Evolutionary conservation across 2,113 vertebrate species (phyloP).

Genomic region (Tychaedon coryphoeus): DNA sequence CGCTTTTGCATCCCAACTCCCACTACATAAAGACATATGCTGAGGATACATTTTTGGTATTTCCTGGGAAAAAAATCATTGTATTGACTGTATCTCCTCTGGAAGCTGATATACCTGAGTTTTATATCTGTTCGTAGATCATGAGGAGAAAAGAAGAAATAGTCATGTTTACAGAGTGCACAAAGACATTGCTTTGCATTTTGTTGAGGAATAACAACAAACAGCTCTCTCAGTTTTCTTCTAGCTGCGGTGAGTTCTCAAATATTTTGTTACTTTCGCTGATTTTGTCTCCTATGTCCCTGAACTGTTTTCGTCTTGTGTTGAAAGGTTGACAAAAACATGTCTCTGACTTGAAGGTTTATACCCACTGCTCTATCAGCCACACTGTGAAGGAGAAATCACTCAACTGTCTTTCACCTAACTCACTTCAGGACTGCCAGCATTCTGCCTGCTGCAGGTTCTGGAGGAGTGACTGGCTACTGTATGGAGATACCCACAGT

Average conservation of each 20-base stretch:
- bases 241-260: neutral
- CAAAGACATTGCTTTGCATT: neutral
- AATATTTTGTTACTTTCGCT: neutral
- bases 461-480: neutral
- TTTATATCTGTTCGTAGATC: neutral
- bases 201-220: neutral
- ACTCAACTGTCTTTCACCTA: neutral
- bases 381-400: neutral
- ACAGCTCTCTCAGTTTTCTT: neutral
- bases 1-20: neutral
- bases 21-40: neutral
- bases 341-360: neutral
- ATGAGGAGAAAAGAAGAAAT: neutral
- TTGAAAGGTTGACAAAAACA: neutral
- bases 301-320: neutral
- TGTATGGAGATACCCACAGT: neutral
- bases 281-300: neutral
- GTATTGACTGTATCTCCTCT: neutral
- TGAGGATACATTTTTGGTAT: neutral
- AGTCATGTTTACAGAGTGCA: neutral
- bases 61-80: neutral
- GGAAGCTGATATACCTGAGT: neutral
- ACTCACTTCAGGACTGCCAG: rapidly evolving
- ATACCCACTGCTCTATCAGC: neutral
- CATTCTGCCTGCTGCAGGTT: neutral